phyloP scores from a whole-genome alignment of 2,113 vertebrate genomes.

The Nycticryphes semicollaris region DNA sequence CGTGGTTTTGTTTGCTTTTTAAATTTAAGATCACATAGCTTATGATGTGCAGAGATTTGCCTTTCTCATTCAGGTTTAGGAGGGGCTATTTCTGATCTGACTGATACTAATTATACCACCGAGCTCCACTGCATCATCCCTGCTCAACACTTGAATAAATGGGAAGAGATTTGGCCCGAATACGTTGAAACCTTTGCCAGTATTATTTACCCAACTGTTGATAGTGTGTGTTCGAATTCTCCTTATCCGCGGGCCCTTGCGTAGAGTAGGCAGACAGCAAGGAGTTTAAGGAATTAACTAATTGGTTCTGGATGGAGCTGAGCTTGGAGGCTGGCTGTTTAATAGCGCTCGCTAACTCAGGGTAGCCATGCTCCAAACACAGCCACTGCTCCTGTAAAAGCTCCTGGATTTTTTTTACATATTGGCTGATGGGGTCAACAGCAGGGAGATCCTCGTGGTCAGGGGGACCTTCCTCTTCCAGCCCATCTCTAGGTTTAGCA shows the following conservation, averaged over 20 bases:
- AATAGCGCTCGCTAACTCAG: conserved; percentile 82
- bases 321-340: conserved; percentile 90
- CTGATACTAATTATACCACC: not conserved
- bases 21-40: not conserved
- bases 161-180: not conserved
- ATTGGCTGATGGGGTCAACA: conserved; percentile 88
- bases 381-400: conserved; percentile 96
- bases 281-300: conserved; percentile 93
- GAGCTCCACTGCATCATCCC: not conserved
- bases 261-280: conserved; percentile 90
- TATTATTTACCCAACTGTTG: conserved; percentile 75
- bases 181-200: not conserved
- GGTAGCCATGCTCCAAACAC: conserved; percentile 88
- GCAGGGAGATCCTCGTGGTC: conserved; percentile 37
- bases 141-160: not conserved
- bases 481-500: not conserved
- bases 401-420: conserved; percentile 92
- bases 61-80: not conserved
- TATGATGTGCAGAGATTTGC: not conserved
- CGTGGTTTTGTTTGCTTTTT: not conserved
- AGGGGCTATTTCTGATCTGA: not conserved
- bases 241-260: conserved; percentile 70
- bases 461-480: not conserved
- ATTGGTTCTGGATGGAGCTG: conserved; percentile 95
- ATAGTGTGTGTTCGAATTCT: conserved; percentile 57